Percentiles rank a stretch among this genome's conserved stretches.
These are phyloP conservation scores for Limnephilus marmoratus DNA, from an alignment of 2,888 invertebrate species.

Conservation along the genomic window DNA sequence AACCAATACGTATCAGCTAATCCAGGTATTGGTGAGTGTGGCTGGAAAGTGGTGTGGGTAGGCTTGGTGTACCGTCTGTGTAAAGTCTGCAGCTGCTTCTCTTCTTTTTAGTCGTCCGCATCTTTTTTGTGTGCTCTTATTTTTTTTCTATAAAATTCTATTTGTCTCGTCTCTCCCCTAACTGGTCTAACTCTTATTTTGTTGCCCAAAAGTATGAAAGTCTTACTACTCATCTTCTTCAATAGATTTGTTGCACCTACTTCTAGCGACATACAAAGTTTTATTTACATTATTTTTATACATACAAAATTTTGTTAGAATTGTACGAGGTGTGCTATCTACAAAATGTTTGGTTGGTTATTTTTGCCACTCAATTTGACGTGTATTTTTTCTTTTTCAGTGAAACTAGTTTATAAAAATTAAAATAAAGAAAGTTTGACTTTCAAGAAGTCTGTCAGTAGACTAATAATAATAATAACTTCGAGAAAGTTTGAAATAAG, in stretches of 20 bases:
- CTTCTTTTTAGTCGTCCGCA: slow-evolving; percentile 48
- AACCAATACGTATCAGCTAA: neutral
- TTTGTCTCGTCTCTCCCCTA: slow-evolving; percentile 53
- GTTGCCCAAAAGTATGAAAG: slow-evolving; percentile 9
- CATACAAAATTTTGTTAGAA: neutral
- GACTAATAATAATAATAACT: neutral
- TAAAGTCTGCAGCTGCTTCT: slow-evolving; percentile 57
- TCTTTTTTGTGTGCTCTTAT: slow-evolving; percentile 54
- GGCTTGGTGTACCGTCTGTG: slow-evolving; percentile 40
- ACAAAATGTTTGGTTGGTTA: neutral
- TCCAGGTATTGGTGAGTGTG: slow-evolving; percentile 11
- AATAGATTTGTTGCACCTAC: neutral
- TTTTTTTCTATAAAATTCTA: slow-evolving; percentile 42
- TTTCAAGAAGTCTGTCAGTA: neutral
- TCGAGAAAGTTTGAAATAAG: no score
- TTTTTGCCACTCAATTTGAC: neutral
- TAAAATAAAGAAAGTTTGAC: neutral
- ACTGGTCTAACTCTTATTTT: neutral
- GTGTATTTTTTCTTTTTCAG: neutral
- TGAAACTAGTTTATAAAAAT: neutral
- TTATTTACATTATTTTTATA: neutral
- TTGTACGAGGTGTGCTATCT: neutral
- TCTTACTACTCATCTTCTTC: neutral
- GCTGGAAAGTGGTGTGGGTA: slow-evolving; percentile 22
- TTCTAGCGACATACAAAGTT: neutral